Conservation (phyloP, 1,140 invertebrate species). For the Protaetia brevitarsis region DNA sequence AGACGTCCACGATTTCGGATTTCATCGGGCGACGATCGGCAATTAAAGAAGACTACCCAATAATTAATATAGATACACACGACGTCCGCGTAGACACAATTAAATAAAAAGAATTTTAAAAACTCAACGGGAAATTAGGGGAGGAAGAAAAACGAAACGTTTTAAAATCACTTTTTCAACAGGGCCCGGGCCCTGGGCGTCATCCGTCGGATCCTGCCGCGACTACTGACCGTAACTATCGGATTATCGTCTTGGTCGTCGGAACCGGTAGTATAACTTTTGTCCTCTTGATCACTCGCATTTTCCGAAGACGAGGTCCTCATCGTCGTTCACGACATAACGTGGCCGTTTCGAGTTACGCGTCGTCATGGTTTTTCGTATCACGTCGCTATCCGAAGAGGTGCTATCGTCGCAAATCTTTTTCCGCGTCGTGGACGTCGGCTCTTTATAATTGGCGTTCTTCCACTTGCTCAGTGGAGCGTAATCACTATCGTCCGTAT, state of each 20-base stretch:
- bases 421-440: slow-evolving; percentile 21
- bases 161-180: slow-evolving; percentile 36
- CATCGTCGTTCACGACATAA: slow-evolving; percentile 23
- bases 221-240: slow-evolving; percentile 70
- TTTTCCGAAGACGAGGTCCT: slow-evolving; percentile 28
- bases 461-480: slow-evolving; percentile 30
- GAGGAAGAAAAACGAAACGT: not conserved
- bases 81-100: too few relatives aligned
- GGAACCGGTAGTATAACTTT: not conserved
- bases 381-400: not conserved
- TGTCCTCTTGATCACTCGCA: slow-evolving; percentile 19
- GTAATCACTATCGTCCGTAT: slow-evolving; percentile 35
- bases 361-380: slow-evolving; percentile 5
- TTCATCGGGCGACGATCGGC: too few relatives aligned
- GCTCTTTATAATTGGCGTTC: slow-evolving; percentile 25
- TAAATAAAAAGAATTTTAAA: not conserved
- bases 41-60: too few relatives aligned
- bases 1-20: too few relatives aligned
- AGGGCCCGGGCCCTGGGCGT: slow-evolving; percentile 68
- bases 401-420: slow-evolving; percentile 2
- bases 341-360: slow-evolving; percentile 5
- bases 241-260: slow-evolving; percentile 45
- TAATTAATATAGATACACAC: too few relatives aligned
- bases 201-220: slow-evolving; percentile 78
- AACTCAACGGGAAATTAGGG: not conserved